phyloP scores from a whole-genome alignment of 2,797 vertebrate genomes.

The Bufotes viridis region DNA sequence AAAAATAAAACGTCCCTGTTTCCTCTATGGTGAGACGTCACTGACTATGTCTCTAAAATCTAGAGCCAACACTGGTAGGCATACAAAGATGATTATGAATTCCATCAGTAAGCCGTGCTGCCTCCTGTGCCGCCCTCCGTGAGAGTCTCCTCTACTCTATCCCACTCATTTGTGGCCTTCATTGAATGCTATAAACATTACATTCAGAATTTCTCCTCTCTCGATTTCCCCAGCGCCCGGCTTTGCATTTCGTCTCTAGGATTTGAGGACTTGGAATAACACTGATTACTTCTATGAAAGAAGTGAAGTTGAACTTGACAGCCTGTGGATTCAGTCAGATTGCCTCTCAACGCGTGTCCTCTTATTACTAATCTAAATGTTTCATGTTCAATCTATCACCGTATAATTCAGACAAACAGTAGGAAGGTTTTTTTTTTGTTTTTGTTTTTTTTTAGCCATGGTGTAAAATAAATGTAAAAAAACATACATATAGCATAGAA shows the following conservation, averaged over 20 bases:
- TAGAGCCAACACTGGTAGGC: neutral
- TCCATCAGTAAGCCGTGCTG: neutral
- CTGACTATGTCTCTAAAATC: no score
- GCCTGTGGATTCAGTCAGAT: slow-evolving; percentile 35
- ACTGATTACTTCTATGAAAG: slow-evolving; percentile 59
- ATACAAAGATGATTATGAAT: neutral
- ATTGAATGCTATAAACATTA: slow-evolving; percentile 10
- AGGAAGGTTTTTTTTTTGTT: neutral
- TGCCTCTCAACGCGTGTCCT: slow-evolving; percentile 3
- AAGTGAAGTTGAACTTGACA: slow-evolving; percentile 58
- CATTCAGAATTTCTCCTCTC: slow-evolving; percentile 15
- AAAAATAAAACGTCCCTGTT: no score
- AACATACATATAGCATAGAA: slow-evolving; percentile 21
- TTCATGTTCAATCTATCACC: slow-evolving; percentile 46
- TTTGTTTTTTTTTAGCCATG: neutral
- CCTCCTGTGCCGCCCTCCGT: neutral
- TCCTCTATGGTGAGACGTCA: no score
- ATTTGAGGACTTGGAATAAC: slow-evolving; percentile 39
- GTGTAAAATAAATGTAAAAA: slow-evolving; percentile 41
- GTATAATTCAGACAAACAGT: slow-evolving; percentile 57
- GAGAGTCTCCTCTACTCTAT: neutral
- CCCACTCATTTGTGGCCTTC: neutral
- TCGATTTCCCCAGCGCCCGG: slow-evolving; percentile 16
- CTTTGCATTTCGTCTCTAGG: slow-evolving; percentile 33
- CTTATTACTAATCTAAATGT: slow-evolving; percentile 57